These are phyloP conservation scores for Gonocerus acuteangulatus DNA, from an alignment of 2,888 invertebrate genomes.

Conservation along the genomic window DNA sequence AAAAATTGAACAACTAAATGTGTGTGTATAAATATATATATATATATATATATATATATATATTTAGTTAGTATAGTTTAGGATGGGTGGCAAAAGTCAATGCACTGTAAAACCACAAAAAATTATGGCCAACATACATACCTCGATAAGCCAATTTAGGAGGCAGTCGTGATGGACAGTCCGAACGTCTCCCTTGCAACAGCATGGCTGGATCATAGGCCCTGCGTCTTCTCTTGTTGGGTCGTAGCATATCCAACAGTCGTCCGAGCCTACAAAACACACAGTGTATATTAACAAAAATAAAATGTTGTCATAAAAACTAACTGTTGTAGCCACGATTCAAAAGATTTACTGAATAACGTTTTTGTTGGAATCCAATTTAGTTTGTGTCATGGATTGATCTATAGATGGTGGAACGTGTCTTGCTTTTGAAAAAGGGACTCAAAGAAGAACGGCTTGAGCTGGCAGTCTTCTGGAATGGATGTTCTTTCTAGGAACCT, in stretches of 20 bases:
- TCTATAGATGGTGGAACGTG: background rate
- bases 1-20: background rate
- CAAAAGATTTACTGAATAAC: too few species aligned
- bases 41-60: background rate
- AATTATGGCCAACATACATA: conserved; percentile 53
- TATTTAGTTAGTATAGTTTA: background rate
- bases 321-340: too few species aligned
- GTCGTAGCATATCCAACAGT: conserved; percentile 94
- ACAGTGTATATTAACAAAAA: too few species aligned
- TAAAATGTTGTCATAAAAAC: too few species aligned
- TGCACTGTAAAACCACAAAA: background rate
- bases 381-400: too few species aligned
- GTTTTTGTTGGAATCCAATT: too few species aligned
- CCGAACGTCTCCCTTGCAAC: conserved; percentile 68
- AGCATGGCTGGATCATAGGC: conserved; percentile 80
- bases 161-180: conserved; percentile 34
- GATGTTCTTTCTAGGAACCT: too few species aligned
- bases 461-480: too few species aligned
- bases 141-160: conserved; percentile 78
- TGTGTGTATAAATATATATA: too few species aligned
- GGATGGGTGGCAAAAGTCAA: background rate
- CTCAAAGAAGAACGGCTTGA: too few species aligned
- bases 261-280: conserved; percentile 41
- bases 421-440: too few species aligned
- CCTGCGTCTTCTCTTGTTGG: conserved; percentile 62